Evolutionary conservation across 2,113 vertebrate species (phyloP).

Genomic region (Hippocampus barbouri): DNA sequence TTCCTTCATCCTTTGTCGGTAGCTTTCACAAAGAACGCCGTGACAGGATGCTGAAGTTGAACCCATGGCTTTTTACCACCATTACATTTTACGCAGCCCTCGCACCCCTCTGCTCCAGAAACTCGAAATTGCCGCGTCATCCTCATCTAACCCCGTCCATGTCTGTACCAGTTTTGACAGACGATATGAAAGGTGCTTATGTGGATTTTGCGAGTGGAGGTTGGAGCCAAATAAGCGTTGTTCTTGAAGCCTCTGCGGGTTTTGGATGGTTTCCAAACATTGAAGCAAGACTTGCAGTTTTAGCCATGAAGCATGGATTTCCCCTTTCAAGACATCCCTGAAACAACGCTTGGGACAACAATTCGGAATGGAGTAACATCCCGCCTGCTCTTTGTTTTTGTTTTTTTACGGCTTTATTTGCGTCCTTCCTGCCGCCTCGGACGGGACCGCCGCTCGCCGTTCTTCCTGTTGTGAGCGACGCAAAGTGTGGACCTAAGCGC

Average conservation of each 20-base stretch:
- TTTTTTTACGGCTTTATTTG: constrained; percentile 22
- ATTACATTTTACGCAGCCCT: too few relatives aligned
- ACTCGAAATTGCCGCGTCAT: too few relatives aligned
- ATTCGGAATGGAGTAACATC: constrained; percentile 25
- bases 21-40: too few relatives aligned
- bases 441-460: constrained; percentile 36
- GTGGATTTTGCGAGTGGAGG: background rate
- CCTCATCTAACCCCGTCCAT: too few relatives aligned
- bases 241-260: background rate
- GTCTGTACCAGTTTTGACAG: background rate
- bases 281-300: background rate
- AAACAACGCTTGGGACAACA: background rate
- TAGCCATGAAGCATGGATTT: background rate
- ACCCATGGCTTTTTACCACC: too few relatives aligned
- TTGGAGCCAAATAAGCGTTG: background rate
- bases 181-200: background rate
- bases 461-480: constrained; percentile 33
- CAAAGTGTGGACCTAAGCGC: background rate
- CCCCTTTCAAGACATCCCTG: background rate
- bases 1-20: too few relatives aligned
- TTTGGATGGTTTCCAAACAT: background rate
- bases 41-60: too few relatives aligned
- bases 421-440: constrained; percentile 35
- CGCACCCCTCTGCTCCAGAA: too few relatives aligned
- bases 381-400: constrained; percentile 29